These are phyloP conservation scores for Carassius auratus DNA, from an alignment of 2,113 vertebrate genomes.

Conservation along the genomic window DNA sequence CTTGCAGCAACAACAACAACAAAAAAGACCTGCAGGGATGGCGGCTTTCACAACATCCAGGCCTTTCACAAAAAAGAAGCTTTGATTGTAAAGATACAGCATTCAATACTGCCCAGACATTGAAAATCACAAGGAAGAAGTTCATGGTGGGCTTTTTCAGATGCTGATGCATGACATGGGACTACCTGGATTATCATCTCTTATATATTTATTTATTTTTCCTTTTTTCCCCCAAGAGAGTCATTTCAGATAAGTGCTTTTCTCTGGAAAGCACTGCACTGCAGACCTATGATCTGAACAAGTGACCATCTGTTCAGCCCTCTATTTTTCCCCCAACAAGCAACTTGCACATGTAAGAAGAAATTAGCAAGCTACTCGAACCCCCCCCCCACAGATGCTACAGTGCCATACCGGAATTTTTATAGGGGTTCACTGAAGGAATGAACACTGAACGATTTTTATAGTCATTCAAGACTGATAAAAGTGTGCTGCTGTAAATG, in stretches of 20 bases:
- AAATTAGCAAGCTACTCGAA: constrained; percentile 18
- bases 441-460: constrained; percentile 8
- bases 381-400: background rate
- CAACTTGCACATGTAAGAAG: constrained; percentile 4
- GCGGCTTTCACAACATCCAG: constrained; percentile 9
- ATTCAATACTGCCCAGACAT: constrained; percentile 28
- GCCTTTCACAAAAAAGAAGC: constrained; percentile 16
- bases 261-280: constrained; percentile 52
- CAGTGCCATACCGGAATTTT: background rate
- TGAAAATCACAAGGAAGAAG: constrained; percentile 3
- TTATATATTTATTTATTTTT: constrained; percentile 7
- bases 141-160: constrained; percentile 36
- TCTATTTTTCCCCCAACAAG: constrained; percentile 12
- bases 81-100: constrained; percentile 30
- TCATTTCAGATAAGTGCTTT: constrained; percentile 50
- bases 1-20: constrained; percentile 10
- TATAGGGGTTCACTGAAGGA: constrained; percentile 1
- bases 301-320: constrained; percentile 55
- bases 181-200: constrained; percentile 38
- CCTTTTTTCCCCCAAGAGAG: constrained; percentile 17
- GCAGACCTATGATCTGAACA: constrained; percentile 56
- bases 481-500: constrained; percentile 23
- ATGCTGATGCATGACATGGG: constrained; percentile 45
- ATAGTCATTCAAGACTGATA: constrained; percentile 16
- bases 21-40: constrained; percentile 4